Evolutionary conservation across 2,797 vertebrate species (phyloP), one percentile per base, ranked within the genome.

Genomic region (Enteromius radiatus): DNA sequence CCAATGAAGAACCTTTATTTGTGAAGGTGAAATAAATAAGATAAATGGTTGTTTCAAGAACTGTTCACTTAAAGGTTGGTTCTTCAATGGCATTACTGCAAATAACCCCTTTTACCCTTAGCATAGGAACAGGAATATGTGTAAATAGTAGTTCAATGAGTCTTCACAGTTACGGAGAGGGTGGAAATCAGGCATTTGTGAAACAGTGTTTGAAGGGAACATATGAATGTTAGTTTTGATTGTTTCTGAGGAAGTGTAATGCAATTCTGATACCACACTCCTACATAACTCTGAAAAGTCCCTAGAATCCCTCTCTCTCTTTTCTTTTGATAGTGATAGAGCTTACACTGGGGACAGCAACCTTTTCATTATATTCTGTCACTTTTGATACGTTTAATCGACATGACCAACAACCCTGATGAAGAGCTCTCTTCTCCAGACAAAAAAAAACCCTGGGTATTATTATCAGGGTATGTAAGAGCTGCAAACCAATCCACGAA

Each of bases 381-480:
- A 93, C 91, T 91, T 94, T 90, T 90, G 90, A 90, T 93, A 90
- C 61, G 83, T 91, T 92, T 88, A 88, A 91, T 89, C 91, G 91
- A 87, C 87, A 89, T 92, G 93, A 91, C 92, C 91, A 88, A 84
- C 89, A 90, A 89, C 89, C 87, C 85, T 74, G 78, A 86, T 65
- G 70, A 83, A 87, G 84, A 86, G 82, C 69, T 76, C 70, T 85
- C 33, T 83, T 52, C 59, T 82, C 68, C 75, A 78, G 70, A 87
- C 79, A 84, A 84, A 88, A 84, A 88, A 89, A 88, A 84, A 82
- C 84, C 65, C 78, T 87, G 87, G 87, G 93, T 94, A 86, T 95
- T 93, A 96, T 96, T 96, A 96, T 96, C 93, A 91, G 93, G 86
- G 87, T 92, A 91, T 91, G 93, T 93, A 90, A 87, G 93, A 94